Evolutionary conservation across 2,113 vertebrate species (phyloP).

Genomic region (Lates calcarifer): DNA sequence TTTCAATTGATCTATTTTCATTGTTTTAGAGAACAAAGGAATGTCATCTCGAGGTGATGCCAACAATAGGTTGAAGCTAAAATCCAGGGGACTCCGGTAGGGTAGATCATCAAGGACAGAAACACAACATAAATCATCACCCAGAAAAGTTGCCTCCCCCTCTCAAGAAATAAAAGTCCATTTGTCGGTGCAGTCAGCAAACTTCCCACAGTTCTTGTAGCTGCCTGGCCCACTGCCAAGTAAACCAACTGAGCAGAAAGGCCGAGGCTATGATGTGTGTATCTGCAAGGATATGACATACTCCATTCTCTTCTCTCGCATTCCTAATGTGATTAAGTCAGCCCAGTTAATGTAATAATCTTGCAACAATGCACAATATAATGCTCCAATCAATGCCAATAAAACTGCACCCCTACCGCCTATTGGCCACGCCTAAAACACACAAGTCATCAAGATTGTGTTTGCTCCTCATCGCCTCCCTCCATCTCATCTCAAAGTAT

Average conservation of each 20-base stretch:
- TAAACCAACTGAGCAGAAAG: constrained; percentile 54
- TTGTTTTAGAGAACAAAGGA: constrained; percentile 66
- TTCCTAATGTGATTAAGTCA: constrained; percentile 81
- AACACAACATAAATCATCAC: constrained; percentile 81
- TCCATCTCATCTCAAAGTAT: constrained; percentile 10
- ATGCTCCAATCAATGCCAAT: constrained; percentile 82
- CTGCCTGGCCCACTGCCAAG: constrained; percentile 69
- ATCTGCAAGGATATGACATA: constrained; percentile 75
- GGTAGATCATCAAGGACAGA: constrained; percentile 55
- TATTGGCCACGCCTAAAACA: constrained; percentile 59
- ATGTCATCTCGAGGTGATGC: constrained; percentile 35
- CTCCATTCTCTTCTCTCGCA: constrained; percentile 69
- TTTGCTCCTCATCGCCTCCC: constrained; percentile 52
- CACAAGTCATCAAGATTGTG: constrained; percentile 67
- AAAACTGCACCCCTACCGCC: constrained; percentile 65
- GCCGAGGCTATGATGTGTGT: constrained; percentile 67
- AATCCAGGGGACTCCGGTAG: constrained; percentile 39
- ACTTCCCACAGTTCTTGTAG: constrained; percentile 69
- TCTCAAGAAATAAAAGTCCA: constrained; percentile 71
- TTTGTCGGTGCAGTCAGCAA: constrained; percentile 77
- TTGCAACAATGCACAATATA: constrained; percentile 76
- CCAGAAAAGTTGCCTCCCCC: constrained; percentile 57
- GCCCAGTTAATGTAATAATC: constrained; percentile 83
- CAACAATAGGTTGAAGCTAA: constrained; percentile 57
- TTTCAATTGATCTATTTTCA: constrained; percentile 54